phyloP scores from a whole-genome alignment of 2,888 invertebrate species.

The Autographa pulchrina region DNA sequence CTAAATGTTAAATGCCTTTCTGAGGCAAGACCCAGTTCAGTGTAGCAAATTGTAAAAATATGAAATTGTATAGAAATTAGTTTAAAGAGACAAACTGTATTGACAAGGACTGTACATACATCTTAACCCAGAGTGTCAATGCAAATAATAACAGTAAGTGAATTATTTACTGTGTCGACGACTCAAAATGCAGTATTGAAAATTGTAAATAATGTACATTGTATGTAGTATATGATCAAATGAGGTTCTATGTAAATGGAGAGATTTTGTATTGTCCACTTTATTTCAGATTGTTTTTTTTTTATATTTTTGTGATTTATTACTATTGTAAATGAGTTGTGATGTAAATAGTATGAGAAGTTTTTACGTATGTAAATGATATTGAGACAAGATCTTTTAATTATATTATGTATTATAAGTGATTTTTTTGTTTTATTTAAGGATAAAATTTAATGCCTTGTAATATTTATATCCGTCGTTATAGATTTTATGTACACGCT shows the following conservation, averaged over 20 bases:
- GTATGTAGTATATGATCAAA: conserved; percentile 62
- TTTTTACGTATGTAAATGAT: conserved; percentile 81
- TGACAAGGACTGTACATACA: conserved; percentile 21
- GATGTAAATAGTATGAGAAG: conserved; percentile 79
- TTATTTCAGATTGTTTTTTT: conserved; percentile 73
- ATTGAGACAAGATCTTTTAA: conserved; percentile 85
- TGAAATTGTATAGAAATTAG: conserved; percentile 27
- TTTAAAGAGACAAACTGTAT: background rate
- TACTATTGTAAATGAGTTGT: conserved; percentile 76
- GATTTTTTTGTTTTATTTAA: conserved; percentile 64
- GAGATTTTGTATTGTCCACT: conserved; percentile 67
- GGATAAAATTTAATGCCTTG: background rate
- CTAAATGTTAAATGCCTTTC: background rate
- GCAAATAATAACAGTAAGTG: conserved; percentile 5
- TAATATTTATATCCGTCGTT: background rate
- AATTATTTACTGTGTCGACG: conserved; percentile 32
- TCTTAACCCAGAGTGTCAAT: conserved; percentile 36
- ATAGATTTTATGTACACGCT: background rate
- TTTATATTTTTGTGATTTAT: conserved; percentile 63
- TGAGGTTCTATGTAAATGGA: conserved; percentile 63
- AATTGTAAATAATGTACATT: conserved; percentile 65
- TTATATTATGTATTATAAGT: conserved; percentile 79
- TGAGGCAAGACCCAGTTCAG: conserved; percentile 14
- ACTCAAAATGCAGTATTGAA: conserved; percentile 59
- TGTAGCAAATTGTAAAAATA: conserved; percentile 17